Conservation (phyloP, 2,797 vertebrate genomes). For the Acrocephalus scirpaceus region DNA sequence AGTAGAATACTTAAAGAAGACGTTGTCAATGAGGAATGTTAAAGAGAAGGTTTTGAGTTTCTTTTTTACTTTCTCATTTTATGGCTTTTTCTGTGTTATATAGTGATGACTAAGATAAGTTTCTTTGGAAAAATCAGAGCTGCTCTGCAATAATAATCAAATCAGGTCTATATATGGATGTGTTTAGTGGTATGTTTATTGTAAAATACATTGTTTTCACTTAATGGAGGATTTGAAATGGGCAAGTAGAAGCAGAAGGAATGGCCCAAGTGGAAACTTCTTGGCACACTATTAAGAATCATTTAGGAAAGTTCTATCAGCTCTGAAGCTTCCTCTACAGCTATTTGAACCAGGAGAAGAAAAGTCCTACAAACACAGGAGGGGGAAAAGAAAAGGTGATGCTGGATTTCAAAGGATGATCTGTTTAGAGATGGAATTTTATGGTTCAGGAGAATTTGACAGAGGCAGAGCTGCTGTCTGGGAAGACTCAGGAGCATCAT, state of each 20-base stretch:
- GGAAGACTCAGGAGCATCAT: not conserved
- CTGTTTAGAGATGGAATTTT: not conserved
- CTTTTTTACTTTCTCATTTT: constrained; percentile 26
- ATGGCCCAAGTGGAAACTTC: not conserved
- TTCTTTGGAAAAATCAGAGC: constrained; percentile 39
- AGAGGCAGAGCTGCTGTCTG: not conserved
- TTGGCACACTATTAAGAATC: not conserved
- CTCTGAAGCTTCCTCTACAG: not conserved
- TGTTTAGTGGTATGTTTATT: constrained; percentile 13
- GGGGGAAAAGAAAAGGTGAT: accelerated
- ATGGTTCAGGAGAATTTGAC: not conserved
- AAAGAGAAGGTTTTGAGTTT: constrained; percentile 34
- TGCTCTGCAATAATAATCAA: constrained; percentile 33
- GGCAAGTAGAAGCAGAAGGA: not conserved
- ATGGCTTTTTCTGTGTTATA: not conserved
- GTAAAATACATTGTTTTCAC: constrained; percentile 10
- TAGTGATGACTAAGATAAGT: constrained; percentile 24
- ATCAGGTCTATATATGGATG: not conserved
- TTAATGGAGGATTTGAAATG: not conserved
- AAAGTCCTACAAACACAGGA: not conserved
- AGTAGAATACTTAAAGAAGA: not conserved
- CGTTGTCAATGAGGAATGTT: not conserved
- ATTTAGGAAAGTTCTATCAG: not conserved
- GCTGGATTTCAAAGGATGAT: not conserved
- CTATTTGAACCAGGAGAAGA: not conserved